Conservation (phyloP, 2,113 vertebrate species). For the Pelvicachromis taeniatus region DNA sequence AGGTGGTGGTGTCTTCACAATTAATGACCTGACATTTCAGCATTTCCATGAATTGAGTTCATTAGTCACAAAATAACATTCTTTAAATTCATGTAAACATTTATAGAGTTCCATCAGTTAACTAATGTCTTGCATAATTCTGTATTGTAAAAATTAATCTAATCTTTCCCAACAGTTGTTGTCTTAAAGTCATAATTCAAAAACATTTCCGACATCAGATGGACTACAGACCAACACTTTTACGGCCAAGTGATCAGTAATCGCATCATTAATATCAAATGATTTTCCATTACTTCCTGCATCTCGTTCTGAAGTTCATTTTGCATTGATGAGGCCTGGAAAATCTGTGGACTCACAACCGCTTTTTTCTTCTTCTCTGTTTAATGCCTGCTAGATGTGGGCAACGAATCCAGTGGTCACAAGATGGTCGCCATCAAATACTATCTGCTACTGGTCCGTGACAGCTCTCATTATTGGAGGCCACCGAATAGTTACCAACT, state of each 20-base stretch:
- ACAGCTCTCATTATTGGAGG: slow-evolving; percentile 70
- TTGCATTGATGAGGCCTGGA: neutral
- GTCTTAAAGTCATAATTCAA: neutral
- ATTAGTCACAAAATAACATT: neutral
- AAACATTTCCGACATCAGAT: slow-evolving; percentile 11
- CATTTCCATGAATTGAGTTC: neutral
- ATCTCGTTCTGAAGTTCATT: neutral
- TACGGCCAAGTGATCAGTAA: slow-evolving; percentile 27
- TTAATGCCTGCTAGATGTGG: neutral
- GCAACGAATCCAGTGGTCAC: slow-evolving; percentile 53
- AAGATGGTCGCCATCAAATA: slow-evolving; percentile 62
- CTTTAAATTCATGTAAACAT: neutral
- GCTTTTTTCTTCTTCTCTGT: neutral
- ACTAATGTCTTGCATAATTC: slow-evolving; percentile 8
- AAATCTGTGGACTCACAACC: neutral
- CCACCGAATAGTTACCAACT: slow-evolving; percentile 65
- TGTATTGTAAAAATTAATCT: neutral
- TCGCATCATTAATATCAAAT: slow-evolving; percentile 24
- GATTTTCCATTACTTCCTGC: slow-evolving; percentile 14
- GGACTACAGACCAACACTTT: slow-evolving; percentile 2
- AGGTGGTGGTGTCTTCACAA: neutral
- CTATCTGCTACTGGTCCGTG: slow-evolving; percentile 41
- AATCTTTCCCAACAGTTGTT: neutral
- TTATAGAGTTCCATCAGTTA: slow-evolving; percentile 9
- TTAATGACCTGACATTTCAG: neutral